Base-by-base conservation (phyloP, 2,113 vertebrate species). In the Channa argus region DNA sequence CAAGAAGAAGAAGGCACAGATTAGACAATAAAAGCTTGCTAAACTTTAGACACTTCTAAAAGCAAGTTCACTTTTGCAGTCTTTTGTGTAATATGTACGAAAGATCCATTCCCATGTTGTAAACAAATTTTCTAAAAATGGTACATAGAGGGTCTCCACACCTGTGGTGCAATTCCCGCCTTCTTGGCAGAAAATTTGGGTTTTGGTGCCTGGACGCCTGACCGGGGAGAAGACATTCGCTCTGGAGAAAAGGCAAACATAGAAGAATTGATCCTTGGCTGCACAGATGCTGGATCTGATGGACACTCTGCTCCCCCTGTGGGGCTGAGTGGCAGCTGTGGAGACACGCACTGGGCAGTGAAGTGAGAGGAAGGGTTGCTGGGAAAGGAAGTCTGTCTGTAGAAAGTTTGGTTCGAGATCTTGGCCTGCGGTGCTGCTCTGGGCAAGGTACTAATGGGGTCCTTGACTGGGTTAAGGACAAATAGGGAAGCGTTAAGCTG, bases 141-240 rank as follows among this genome's bases (percentile, higher is more conserved):
- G 76, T 93, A 97, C 85, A 95, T 94, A 85, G 95, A 95, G 81
- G 98, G 98, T 91, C 94, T 98, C 97, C 98, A 99, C 97, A 99
- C 98, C 97, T 99, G 98, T 2, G 97, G 92, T 87, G 95, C 94
- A 59, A 99, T 96, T 63, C 97, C 98, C 2, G 95, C 96, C 3
- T 94, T 97, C 91, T 95, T 95, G 80, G 98, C 95, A 79, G 96
- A 98, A 93, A 97, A 99, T 13, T 93, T 96, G 12, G 98, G 98
- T 70, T 96, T 94, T 14, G 98, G 97, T 5, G 96, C 95, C 84
- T 98, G 96, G 79, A 94, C 77, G 14, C 79, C 88, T 0, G 84
- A 92, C 45, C 95, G 90, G 3, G 96, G 94, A 0, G 96, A 95
- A 81, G 95, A 93, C 12, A 94, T 92, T 76, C 89, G 90, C 64